Evolutionary conservation across 1,140 invertebrate genomes (phyloP).

Genomic region (Sweltsa coloradensis): DNA sequence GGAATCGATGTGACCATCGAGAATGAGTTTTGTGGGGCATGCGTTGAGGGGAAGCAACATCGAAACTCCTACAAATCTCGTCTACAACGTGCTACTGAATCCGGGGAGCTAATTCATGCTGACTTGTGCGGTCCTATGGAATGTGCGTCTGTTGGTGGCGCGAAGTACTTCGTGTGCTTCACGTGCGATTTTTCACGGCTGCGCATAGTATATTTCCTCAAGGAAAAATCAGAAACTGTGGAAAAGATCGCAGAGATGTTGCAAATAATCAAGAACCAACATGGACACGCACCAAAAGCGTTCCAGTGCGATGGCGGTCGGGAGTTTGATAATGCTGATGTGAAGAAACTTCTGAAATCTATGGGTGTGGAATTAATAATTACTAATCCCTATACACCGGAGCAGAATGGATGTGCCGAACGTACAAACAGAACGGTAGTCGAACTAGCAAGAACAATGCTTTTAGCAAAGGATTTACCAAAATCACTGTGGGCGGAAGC

Average conservation of each 20-base stretch:
- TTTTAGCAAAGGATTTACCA: constrained; percentile 24
- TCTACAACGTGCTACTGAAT: too few species aligned
- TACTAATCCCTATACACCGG: constrained; percentile 24
- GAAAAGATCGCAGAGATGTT: constrained; percentile 23
- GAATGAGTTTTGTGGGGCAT: too few species aligned
- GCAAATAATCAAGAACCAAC: constrained; percentile 24
- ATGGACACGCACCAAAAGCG: constrained; percentile 20
- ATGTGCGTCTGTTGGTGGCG: constrained; percentile 15
- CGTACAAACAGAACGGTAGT: constrained; percentile 28
- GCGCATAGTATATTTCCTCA: constrained; percentile 25
- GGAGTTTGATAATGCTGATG: constrained; percentile 18
- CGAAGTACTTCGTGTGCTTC: constrained; percentile 23
- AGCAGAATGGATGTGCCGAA: constrained; percentile 33
- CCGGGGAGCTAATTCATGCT: constrained; percentile 20
- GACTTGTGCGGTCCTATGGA: constrained; percentile 27
- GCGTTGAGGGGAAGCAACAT: too few species aligned
- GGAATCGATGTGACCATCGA: too few species aligned
- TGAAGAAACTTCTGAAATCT: constrained; percentile 7
- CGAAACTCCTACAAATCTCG: too few species aligned
- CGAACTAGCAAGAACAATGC: constrained; percentile 26
- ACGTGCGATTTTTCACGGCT: constrained; percentile 25
- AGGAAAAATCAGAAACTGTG: constrained; percentile 24
- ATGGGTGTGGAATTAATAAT: constrained; percentile 21
- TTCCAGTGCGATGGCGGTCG: constrained; percentile 26
- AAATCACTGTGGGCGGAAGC: constrained; percentile 34